A percentile compares a stretch with the other conserved stretches of the same genome.
phyloP scores from a whole-genome alignment of 2,113 vertebrate species.

The Dromaius novaehollandiae region DNA sequence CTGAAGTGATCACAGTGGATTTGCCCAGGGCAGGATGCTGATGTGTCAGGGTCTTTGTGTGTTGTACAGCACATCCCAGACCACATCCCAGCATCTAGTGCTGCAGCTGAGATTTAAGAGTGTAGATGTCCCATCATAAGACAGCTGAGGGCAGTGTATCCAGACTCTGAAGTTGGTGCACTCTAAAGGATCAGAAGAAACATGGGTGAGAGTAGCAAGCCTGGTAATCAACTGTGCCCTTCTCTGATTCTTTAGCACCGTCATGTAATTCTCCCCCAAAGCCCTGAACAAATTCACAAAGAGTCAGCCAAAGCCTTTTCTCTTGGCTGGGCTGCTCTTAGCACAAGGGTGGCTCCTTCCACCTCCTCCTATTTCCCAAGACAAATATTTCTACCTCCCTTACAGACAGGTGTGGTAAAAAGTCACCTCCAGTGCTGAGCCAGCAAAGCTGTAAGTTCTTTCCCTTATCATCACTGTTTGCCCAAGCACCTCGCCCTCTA shows the following conservation, averaged over 20 bases:
- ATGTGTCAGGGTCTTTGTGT: neutral
- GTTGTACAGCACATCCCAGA: neutral
- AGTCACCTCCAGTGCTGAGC: slow-evolving; percentile 33
- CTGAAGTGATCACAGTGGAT: neutral
- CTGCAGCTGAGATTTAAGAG: neutral
- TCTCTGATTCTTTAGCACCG: rapidly evolving
- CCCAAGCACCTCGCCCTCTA: neutral
- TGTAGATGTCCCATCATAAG: neutral
- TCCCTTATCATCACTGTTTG: neutral
- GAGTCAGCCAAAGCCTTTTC: neutral
- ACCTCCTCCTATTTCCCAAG: slow-evolving; percentile 11
- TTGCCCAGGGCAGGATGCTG: neutral
- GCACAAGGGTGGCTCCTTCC: neutral
- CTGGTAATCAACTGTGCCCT: neutral
- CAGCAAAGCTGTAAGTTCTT: neutral
- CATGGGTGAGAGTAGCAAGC: neutral
- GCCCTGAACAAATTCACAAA: neutral
- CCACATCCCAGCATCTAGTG: neutral
- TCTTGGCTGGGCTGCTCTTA: neutral
- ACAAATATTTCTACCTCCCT: neutral
- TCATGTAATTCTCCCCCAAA: neutral
- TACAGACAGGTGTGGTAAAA: neutral
- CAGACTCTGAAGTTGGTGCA: neutral
- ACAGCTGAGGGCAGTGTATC: neutral
- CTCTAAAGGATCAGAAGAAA: neutral